A percentile compares a stretch with the other conserved stretches of the same genome.
These are phyloP conservation scores for Sphaerophoria rueppellii DNA, from an alignment of 2,888 invertebrate genomes.

Conservation along the genomic window DNA sequence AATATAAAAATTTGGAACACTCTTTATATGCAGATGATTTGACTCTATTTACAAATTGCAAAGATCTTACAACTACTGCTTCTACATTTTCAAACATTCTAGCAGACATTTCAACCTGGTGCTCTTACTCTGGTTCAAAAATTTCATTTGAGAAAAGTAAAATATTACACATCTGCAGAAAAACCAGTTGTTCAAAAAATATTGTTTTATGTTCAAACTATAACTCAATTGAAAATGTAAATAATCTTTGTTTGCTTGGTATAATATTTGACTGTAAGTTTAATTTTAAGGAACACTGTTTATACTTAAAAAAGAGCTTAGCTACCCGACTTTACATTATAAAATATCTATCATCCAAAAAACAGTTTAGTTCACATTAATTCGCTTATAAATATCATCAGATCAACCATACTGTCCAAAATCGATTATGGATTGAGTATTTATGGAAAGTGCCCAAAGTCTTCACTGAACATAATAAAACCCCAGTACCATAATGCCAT, in stretches of 20 bases:
- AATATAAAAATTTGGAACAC: neutral
- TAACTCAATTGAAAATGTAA: slow-evolving; percentile 1
- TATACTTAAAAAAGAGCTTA: too few species aligned
- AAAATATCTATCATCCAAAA: too few species aligned
- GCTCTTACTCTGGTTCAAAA: neutral
- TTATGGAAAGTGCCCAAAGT: too few species aligned
- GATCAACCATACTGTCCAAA: too few species aligned
- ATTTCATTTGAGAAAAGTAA: slow-evolving; percentile 10
- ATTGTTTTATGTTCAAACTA: slow-evolving; percentile 10
- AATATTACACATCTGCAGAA: slow-evolving; percentile 13
- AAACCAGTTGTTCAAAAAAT: slow-evolving; percentile 2
- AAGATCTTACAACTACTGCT: slow-evolving; percentile 10
- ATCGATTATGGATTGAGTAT: too few species aligned
- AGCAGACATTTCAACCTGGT: neutral
- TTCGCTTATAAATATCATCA: too few species aligned
- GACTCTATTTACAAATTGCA: neutral
- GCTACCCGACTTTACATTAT: too few species aligned
- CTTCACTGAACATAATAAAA: too few species aligned
- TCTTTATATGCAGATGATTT: slow-evolving; percentile 14
- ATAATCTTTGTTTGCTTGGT: slow-evolving; percentile 12
- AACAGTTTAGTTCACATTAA: too few species aligned
- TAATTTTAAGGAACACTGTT: too few species aligned
- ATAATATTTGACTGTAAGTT: slow-evolving; percentile 10
- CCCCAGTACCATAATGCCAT: too few species aligned
- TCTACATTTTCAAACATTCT: slow-evolving; percentile 13